phyloP scores from a whole-genome alignment of 2,888 invertebrate genomes.

The Auanema sp. region DNA sequence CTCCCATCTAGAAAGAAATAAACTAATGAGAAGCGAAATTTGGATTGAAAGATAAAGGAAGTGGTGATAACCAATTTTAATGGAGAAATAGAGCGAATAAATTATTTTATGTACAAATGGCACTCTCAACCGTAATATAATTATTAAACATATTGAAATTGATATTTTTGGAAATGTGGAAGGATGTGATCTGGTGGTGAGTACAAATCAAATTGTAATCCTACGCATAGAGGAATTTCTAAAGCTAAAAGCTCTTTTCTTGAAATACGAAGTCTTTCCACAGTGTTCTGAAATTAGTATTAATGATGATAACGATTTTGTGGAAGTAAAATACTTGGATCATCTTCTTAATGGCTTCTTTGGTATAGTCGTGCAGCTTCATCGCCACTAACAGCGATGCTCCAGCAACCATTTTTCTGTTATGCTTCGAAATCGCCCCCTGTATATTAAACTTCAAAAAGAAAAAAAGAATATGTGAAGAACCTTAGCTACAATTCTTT shows the following conservation, averaged over 20 bases:
- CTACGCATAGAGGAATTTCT: constrained; percentile 42
- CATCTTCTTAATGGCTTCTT: constrained; percentile 80
- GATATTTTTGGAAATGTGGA: constrained; percentile 31
- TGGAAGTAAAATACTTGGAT: constrained; percentile 75
- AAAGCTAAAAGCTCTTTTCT: constrained; percentile 32
- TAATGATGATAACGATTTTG: background rate
- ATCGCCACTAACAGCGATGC: constrained; percentile 90
- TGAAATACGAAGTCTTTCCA: constrained; percentile 30
- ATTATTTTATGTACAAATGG: too few relatives aligned
- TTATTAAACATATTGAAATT: too few relatives aligned
- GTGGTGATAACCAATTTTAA: too few relatives aligned
- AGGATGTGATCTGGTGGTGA: constrained; percentile 29
- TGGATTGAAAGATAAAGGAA: background rate
- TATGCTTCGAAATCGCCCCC: constrained; percentile 87
- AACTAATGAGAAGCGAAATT: background rate
- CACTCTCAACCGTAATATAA: too few relatives aligned
- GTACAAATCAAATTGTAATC: constrained; percentile 35
- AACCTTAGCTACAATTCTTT: constrained; percentile 85
- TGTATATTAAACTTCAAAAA: constrained; percentile 36
- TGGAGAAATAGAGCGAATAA: too few relatives aligned
- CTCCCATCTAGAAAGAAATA: constrained; percentile 9
- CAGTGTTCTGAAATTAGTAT: constrained; percentile 18
- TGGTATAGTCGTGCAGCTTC: constrained; percentile 95
- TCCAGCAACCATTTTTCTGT: constrained; percentile 91
- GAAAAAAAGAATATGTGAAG: background rate